Conservation (phyloP, 2,797 vertebrate species). For the Protonibea diacanthus region DNA sequence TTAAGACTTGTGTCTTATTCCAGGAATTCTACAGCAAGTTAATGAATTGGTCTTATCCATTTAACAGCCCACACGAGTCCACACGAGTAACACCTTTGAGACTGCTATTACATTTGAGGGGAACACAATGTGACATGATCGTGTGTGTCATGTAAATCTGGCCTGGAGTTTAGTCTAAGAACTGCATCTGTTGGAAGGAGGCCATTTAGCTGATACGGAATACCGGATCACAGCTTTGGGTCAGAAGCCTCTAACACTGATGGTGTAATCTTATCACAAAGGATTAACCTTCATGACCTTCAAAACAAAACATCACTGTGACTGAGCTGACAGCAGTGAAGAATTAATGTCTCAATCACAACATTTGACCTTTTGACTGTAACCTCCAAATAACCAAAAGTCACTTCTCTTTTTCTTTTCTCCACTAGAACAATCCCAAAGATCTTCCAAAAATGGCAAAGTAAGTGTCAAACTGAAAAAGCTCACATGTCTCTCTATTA, state of each 20-base stretch:
- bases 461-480: slow-evolving; percentile 67
- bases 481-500: accelerated
- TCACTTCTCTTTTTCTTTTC: slow-evolving; percentile 17
- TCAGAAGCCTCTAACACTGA: slow-evolving; percentile 43
- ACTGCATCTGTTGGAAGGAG: not conserved
- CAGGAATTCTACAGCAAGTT: slow-evolving; percentile 22
- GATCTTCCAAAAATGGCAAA: slow-evolving; percentile 76
- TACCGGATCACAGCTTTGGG: slow-evolving; percentile 34
- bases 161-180: not conserved
- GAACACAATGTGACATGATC: slow-evolving; percentile 42
- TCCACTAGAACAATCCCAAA: slow-evolving; percentile 47
- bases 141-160: slow-evolving; percentile 25
- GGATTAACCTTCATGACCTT: slow-evolving; percentile 65
- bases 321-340: slow-evolving; percentile 25
- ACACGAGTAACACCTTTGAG: not conserved
- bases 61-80: slow-evolving; percentile 45
- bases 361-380: slow-evolving; percentile 14
- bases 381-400: slow-evolving; percentile 4
- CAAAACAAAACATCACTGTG: slow-evolving; percentile 45
- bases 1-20: slow-evolving; percentile 24
- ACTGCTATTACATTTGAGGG: slow-evolving; percentile 9
- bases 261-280: slow-evolving; percentile 68
- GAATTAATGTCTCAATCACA: slow-evolving; percentile 29
- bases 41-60: slow-evolving; percentile 45
- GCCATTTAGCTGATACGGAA: slow-evolving; percentile 14